Conservation (phyloP, 2,888 invertebrate genomes). For the Deroplatys truncata region DNA sequence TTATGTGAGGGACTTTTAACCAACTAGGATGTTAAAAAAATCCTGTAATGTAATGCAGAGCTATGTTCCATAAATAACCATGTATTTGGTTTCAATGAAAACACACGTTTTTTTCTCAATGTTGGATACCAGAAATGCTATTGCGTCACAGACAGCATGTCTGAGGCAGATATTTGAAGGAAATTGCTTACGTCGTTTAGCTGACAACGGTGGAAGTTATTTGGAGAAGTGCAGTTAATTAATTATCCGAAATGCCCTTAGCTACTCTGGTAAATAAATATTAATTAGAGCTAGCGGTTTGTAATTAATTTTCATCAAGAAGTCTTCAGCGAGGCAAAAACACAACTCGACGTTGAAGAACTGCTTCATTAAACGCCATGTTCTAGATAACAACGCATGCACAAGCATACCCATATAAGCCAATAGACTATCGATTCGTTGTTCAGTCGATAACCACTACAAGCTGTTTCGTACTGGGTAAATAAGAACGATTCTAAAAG, state of each 20-base stretch:
- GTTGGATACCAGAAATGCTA: too few relatives aligned
- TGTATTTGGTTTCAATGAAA: too few relatives aligned
- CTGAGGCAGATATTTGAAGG: neutral
- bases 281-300: neutral
- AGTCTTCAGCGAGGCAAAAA: neutral
- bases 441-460: neutral
- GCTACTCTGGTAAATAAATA: neutral
- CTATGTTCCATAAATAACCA: too few relatives aligned
- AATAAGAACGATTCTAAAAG: neutral
- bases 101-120: too few relatives aligned
- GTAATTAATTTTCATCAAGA: neutral
- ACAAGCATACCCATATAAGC: neutral
- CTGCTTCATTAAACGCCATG: neutral
- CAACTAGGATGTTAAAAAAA: too few relatives aligned
- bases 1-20: too few relatives aligned
- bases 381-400: neutral
- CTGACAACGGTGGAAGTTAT: neutral
- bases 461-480: neutral
- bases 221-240: neutral
- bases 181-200: neutral
- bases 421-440: neutral
- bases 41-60: too few relatives aligned
- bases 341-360: neutral
- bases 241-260: neutral
- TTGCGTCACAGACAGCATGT: too few relatives aligned